Base-by-base conservation (phyloP, 1,140 invertebrate species). In the Penaeus chinensis region DNA sequence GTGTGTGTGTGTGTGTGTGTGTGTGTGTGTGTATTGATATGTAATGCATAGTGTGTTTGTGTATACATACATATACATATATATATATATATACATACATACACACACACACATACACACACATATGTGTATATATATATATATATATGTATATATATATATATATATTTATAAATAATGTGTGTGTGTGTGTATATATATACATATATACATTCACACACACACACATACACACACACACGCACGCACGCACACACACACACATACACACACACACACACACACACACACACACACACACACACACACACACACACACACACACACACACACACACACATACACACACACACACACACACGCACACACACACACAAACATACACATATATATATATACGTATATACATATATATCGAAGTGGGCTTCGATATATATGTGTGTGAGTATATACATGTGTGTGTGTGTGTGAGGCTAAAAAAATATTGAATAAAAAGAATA, bases 131-230 rank as follows among this genome's bases (percentile, higher is more conserved):
- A n/a, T 74, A 74, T 27, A 27, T 27, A 74, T 11, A 74, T 7
- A 74, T 11, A 32, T 74, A 32, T 27, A 74, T 74, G 1, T n/a
- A 74, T 74, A 74, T 27, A 71, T n/a, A 74, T n/a, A 74, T 74
- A 32, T n/a, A 74, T 74, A 27, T 24, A 74, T 32, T 37, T 24
- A 80, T 80, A 80, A 62, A 60, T 80, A 80, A 62, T 81, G 27
- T 81, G 27, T 81, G 61, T 81, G 27, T 81, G 27, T 81, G 27
- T 81, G 27, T 81, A 62, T 81, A 62, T 63, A 62, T 81, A 62
- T 81, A 81, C 62, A 81, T 62, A 81, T 62, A 62, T 62, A 63
- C 27, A 81, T 62, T 62, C 27, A 81, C 3, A 81, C 27, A 81
- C 27, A 81, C 27, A 63, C 27, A 81, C 27, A 81, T 24, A 54